phyloP scores from a whole-genome alignment of 2,888 invertebrate species.

The Plutella xylostella region DNA sequence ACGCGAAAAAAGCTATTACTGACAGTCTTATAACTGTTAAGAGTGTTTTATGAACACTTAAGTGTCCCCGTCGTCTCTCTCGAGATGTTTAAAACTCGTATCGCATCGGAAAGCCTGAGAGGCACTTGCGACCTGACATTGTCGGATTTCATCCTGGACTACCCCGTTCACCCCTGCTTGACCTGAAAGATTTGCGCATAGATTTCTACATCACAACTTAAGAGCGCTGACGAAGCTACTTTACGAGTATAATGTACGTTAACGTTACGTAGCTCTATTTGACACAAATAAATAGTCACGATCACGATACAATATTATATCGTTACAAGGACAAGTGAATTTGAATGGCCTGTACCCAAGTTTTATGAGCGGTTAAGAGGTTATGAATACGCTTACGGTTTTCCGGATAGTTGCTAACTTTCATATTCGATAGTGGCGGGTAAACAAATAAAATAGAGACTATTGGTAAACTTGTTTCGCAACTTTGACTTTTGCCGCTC shows the following conservation, averaged over 20 bases:
- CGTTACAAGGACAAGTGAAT: too few species aligned
- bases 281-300: too few species aligned
- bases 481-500: too few species aligned
- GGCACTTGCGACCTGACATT: constrained; percentile 50
- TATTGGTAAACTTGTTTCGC: not conserved
- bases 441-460: constrained; percentile 2
- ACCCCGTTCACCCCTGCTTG: too few species aligned
- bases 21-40: constrained; percentile 26
- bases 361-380: constrained; percentile 45
- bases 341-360: too few species aligned
- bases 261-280: too few species aligned
- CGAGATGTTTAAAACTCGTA: constrained; percentile 52
- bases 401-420: not conserved
- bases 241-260: too few species aligned
- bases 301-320: too few species aligned
- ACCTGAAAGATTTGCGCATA: too few species aligned
- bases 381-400: constrained; percentile 33
- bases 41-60: constrained; percentile 63
- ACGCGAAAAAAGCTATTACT: constrained; percentile 13
- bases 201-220: too few species aligned
- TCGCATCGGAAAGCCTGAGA: constrained; percentile 29
- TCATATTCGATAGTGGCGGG: constrained; percentile 2
- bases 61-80: constrained; percentile 36
- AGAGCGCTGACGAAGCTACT: too few species aligned
- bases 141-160: constrained; percentile 43